Percentiles rank a stretch among this genome's conserved stretches.
phyloP scores from a whole-genome alignment of 2,113 vertebrate genomes.

The Bujurquina vittata region DNA sequence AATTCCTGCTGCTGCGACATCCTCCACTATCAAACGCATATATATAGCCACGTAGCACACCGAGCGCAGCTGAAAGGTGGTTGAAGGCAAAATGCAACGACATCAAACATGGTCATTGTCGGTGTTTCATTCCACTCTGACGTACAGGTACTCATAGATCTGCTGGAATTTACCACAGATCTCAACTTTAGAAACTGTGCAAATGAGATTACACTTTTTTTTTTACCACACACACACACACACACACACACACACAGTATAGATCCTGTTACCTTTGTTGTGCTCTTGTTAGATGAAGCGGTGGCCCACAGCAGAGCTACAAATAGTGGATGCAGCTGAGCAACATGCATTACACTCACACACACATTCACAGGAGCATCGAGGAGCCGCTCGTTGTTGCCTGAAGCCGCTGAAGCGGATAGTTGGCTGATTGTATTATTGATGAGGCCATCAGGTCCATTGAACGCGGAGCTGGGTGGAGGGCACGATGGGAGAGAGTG shows the following conservation, averaged over 20 bases:
- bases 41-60: neutral
- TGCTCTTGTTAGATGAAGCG: constrained; percentile 32
- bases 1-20: neutral
- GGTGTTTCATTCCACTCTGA: neutral
- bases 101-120: neutral
- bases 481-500: neutral
- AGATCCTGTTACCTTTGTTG: constrained; percentile 38
- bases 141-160: neutral
- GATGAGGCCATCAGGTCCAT: constrained; percentile 64
- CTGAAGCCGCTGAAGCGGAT: constrained; percentile 35
- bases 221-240: neutral
- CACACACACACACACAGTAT: neutral
- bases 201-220: neutral
- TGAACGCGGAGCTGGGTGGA: constrained; percentile 5
- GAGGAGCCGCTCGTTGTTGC: constrained; percentile 51
- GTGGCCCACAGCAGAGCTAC: constrained; percentile 33
- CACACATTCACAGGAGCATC: neutral
- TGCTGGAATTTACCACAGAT: neutral
- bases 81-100: neutral
- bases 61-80: neutral
- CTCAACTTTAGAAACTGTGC: rapidly evolving
- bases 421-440: constrained; percentile 67
- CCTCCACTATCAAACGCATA: neutral
- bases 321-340: constrained; percentile 19
- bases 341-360: neutral